phyloP scores from a whole-genome alignment of 2,113 vertebrate genomes.

The Ailuropoda melanoleuca region DNA sequence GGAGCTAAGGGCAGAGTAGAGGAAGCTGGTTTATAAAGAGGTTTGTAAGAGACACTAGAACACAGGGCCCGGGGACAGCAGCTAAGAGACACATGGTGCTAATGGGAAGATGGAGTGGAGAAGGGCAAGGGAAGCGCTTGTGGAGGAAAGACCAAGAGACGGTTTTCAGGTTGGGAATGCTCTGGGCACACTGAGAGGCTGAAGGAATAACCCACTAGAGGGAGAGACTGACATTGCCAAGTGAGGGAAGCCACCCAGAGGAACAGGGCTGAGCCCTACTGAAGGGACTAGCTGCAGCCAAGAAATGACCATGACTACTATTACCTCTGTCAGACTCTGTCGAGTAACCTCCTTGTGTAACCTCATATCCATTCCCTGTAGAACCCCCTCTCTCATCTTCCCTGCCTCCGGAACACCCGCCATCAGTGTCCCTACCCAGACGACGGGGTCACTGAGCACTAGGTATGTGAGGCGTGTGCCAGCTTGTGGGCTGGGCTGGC shows the following conservation, averaged over 20 bases:
- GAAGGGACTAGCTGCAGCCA: not conserved
- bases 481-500: not conserved
- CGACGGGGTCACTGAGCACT: not conserved
- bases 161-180: not conserved
- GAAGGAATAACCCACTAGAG: not conserved
- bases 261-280: not conserved
- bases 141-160: not conserved
- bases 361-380: not conserved
- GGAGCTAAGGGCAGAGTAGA: not conserved
- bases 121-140: not conserved
- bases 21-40: not conserved
- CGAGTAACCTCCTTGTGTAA: not conserved
- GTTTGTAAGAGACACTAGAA: not conserved
- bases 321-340: not conserved
- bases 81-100: not conserved
- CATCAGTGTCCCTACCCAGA: not conserved
- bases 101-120: not conserved
- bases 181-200: not conserved
- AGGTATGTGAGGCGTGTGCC: not conserved
- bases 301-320: not conserved
- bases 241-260: not conserved
- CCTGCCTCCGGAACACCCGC: not conserved
- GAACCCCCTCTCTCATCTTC: not conserved
- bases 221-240: not conserved
- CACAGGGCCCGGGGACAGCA: not conserved